Conservation (phyloP, 1,140 invertebrate genomes). For the Drosophila elegans region DNA sequence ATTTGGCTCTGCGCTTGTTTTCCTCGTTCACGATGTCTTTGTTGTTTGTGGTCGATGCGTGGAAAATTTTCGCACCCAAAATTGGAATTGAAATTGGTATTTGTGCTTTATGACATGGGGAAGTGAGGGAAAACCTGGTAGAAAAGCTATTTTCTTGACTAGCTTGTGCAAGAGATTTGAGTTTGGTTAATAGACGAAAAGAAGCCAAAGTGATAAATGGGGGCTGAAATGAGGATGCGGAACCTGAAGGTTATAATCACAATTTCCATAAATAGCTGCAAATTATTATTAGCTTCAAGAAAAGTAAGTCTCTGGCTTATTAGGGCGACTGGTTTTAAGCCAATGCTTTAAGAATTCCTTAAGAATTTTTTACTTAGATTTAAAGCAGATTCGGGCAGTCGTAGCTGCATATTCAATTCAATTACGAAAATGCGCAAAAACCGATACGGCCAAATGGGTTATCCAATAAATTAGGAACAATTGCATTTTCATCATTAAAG, state of each 20-base stretch:
- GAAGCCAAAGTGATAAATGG: conserved; percentile 4
- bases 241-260: conserved; percentile 1
- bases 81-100: conserved; percentile 68
- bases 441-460: conserved; percentile 14
- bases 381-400: neutral
- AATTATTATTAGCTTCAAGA: conserved; percentile 28
- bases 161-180: conserved; percentile 41
- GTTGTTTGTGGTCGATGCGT: conserved; percentile 40
- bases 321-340: neutral
- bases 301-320: neutral
- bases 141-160: conserved; percentile 10
- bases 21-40: conserved; percentile 23
- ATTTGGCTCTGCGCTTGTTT: conserved; percentile 48
- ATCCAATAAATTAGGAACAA: conserved; percentile 11
- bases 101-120: conserved; percentile 25
- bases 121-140: neutral
- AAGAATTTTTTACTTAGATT: neutral
- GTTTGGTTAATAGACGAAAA: conserved; percentile 27
- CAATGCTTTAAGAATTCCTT: neutral
- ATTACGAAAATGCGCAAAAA: conserved; percentile 22
- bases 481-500: conserved; percentile 22
- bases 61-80: conserved; percentile 67
- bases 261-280: conserved; percentile 30
- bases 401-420: neutral
- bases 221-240: no score